Conservation (phyloP, 2,113 vertebrate genomes). For the Cygnus atratus region DNA sequence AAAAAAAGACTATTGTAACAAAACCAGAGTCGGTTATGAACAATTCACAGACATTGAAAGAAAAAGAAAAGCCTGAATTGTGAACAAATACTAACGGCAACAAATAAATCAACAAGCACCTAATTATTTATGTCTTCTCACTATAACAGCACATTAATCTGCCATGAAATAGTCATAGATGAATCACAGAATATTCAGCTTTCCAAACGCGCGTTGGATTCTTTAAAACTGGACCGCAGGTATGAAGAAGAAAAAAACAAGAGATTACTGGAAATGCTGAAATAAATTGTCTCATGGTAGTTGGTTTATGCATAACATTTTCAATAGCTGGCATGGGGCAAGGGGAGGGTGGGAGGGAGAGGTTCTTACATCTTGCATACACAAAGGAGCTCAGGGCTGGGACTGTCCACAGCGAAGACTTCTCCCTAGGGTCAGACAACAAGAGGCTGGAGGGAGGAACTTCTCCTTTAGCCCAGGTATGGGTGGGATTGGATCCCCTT, state of each 20-base stretch:
- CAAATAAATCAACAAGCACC: conserved; percentile 54
- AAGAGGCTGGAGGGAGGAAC: neutral
- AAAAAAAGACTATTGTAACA: neutral
- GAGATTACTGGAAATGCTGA: conserved; percentile 20
- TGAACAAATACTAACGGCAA: conserved; percentile 41
- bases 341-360: neutral
- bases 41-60: neutral
- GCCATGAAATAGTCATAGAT: neutral
- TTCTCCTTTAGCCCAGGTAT: neutral
- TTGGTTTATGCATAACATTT: neutral
- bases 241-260: neutral
- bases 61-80: neutral
- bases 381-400: neutral
- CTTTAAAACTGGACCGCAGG: neutral
- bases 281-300: neutral
- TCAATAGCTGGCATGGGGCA: fast-evolving
- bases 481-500: too few relatives aligned
- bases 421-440: neutral
- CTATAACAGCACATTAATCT: conserved; percentile 45
- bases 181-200: conserved; percentile 6
- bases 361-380: neutral
- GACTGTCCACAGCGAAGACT: too few relatives aligned
- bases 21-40: neutral
- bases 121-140: conserved; percentile 21
- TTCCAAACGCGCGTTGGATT: neutral